A percentile compares a stretch with the other conserved stretches of the same genome.
These are phyloP conservation scores for Merodon equestris DNA, from an alignment of 2,888 invertebrate genomes.

Conservation along the genomic window DNA sequence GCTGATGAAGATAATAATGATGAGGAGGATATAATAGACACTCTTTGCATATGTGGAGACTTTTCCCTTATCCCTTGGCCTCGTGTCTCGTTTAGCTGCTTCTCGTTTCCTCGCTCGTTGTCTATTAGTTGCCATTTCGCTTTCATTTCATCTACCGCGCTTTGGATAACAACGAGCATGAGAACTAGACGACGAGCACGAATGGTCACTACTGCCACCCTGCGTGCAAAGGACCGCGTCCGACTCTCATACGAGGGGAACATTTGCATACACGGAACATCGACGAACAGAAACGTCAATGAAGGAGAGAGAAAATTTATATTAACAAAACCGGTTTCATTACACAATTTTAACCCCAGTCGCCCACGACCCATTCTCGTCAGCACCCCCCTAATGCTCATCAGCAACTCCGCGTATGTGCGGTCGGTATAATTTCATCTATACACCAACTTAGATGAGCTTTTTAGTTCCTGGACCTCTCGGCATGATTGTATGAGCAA, in stretches of 20 bases:
- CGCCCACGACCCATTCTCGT: constrained; percentile 24
- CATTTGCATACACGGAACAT: constrained; percentile 55
- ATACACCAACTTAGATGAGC: constrained; percentile 68
- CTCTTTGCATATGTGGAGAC: constrained; percentile 49
- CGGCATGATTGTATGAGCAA: neutral
- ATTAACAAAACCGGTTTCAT: constrained; percentile 68
- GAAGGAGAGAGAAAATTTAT: constrained; percentile 66
- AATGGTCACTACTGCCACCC: constrained; percentile 48
- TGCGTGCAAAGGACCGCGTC: constrained; percentile 37
- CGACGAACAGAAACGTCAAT: neutral
- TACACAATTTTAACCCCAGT: constrained; percentile 56
- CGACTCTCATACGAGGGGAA: constrained; percentile 47
- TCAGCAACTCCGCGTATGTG: constrained; percentile 60
- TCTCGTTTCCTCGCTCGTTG: constrained; percentile 68
- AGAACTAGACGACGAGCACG: too few species aligned
- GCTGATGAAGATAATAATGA: constrained; percentile 28
- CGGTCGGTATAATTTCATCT: constrained; percentile 67
- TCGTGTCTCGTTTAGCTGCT: constrained; percentile 1
- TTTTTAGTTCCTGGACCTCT: constrained; percentile 59
- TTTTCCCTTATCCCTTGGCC: neutral
- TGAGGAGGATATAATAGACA: neutral
- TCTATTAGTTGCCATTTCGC: constrained; percentile 68
- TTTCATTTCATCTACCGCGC: constrained; percentile 43
- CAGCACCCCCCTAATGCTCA: constrained; percentile 20
- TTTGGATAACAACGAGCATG: constrained; percentile 25